Conservation (phyloP, 2,113 vertebrate species). For the Vireo altiloquus region DNA sequence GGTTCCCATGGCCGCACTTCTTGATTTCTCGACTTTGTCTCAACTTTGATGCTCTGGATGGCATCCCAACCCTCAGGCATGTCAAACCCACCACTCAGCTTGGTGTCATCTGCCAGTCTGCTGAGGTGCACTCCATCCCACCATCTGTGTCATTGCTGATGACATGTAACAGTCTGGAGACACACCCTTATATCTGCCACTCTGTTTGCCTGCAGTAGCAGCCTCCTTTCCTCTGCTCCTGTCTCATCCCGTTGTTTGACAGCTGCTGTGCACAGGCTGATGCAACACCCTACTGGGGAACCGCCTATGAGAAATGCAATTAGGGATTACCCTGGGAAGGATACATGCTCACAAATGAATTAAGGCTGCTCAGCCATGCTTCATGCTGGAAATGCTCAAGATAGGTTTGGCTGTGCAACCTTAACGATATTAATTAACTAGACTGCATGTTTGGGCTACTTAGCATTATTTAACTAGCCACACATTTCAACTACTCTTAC, state of each 20-base stretch:
- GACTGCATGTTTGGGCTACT: neutral
- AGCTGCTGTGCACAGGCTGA: neutral
- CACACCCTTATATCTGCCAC: fast-evolving
- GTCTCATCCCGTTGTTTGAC: fast-evolving
- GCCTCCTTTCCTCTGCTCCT: neutral
- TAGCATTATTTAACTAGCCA: neutral
- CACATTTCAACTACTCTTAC: neutral
- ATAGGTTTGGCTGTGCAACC: neutral
- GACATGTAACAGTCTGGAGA: neutral
- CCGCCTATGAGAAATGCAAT: fast-evolving
- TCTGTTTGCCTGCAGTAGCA: neutral
- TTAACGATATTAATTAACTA: neutral
- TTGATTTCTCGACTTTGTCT: fast-evolving
- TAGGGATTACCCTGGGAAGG: neutral
- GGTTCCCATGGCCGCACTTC: neutral
- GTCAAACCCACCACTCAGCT: neutral
- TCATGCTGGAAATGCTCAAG: neutral
- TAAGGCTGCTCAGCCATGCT: neutral
- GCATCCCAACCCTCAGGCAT: neutral
- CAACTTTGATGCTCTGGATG: too few relatives aligned
- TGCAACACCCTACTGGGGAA: fast-evolving
- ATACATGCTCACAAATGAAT: neutral
- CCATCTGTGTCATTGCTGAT: fast-evolving
- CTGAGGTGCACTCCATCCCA: neutral
- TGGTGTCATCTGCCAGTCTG: neutral